phyloP scores from a whole-genome alignment of 1,140 invertebrate species.

The Diorhabda sublineata region DNA sequence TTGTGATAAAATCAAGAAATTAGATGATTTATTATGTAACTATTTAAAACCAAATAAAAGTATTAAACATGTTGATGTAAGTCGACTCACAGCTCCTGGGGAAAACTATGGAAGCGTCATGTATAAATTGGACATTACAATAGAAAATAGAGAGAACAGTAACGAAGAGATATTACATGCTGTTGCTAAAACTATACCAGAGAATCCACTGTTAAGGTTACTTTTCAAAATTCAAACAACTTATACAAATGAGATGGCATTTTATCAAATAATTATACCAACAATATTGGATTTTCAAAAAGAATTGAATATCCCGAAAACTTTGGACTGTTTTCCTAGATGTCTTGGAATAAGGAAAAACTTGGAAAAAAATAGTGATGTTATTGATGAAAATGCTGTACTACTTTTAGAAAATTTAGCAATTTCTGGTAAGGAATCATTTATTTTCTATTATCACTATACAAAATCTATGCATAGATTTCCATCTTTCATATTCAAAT shows the following conservation, averaged over 20 bases:
- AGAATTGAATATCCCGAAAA: slow-evolving; percentile 18
- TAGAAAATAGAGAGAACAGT: slow-evolving; percentile 22
- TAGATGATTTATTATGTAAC: no score
- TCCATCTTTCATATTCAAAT: no score
- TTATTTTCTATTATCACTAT: neutral
- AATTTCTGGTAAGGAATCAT: slow-evolving; percentile 43
- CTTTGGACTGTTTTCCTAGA: slow-evolving; percentile 25
- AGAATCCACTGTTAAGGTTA: slow-evolving; percentile 39
- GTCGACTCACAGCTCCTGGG: slow-evolving; percentile 39
- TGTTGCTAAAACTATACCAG: slow-evolving; percentile 48
- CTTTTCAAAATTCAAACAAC: slow-evolving; percentile 46
- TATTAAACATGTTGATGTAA: slow-evolving; percentile 8
- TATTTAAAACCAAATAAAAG: neutral
- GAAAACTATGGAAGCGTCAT: slow-evolving; percentile 60
- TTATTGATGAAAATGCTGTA: slow-evolving; percentile 37
- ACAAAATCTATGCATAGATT: no score
- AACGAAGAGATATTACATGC: slow-evolving; percentile 39
- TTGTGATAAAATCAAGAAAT: no score
- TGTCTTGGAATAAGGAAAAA: slow-evolving; percentile 32
- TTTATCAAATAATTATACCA: slow-evolving; percentile 34
- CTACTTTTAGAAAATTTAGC: slow-evolving; percentile 47
- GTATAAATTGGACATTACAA: slow-evolving; percentile 44
- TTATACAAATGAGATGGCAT: slow-evolving; percentile 44
- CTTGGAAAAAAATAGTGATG: slow-evolving; percentile 20
- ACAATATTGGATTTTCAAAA: slow-evolving; percentile 31